These are phyloP conservation scores for Latrodectus hesperus DNA, from an alignment of 2,888 invertebrate genomes.

Conservation along the genomic window DNA sequence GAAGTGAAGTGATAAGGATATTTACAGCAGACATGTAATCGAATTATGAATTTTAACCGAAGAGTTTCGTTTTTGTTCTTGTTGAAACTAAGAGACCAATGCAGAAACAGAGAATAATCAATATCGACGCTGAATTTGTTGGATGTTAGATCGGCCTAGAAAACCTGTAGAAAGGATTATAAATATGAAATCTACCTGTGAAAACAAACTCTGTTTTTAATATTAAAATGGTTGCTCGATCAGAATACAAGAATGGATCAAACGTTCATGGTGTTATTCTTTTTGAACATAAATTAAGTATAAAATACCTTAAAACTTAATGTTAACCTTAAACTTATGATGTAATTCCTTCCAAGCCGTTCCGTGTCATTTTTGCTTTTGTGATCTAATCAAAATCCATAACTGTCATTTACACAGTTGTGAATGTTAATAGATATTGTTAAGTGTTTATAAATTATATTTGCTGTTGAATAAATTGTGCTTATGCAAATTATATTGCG, in stretches of 20 bases:
- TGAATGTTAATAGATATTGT: conserved; percentile 36
- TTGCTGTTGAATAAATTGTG: conserved; percentile 23
- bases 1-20: background rate
- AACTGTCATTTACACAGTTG: conserved; percentile 40
- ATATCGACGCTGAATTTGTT: background rate
- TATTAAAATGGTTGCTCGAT: conserved; percentile 1
- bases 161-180: background rate
- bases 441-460: conserved; percentile 51
- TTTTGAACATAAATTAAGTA: background rate
- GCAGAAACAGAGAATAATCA: background rate
- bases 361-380: conserved; percentile 57
- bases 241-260: background rate
- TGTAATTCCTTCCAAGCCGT: conserved; percentile 50
- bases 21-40: background rate
- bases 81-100: too few species aligned
- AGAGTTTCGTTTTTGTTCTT: too few species aligned
- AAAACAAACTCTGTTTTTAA: conserved; percentile 4
- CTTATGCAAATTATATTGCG: conserved; percentile 37
- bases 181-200: background rate
- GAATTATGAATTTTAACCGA: background rate
- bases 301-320: conserved; percentile 35
- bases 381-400: conserved; percentile 29
- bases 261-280: conserved; percentile 13
- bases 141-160: background rate
- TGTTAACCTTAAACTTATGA: conserved; percentile 4